Percentiles rank a stretch among this genome's conserved stretches.
Evolutionary conservation across 2,113 vertebrate species (phyloP).

Genomic region (Mola mola): DNA sequence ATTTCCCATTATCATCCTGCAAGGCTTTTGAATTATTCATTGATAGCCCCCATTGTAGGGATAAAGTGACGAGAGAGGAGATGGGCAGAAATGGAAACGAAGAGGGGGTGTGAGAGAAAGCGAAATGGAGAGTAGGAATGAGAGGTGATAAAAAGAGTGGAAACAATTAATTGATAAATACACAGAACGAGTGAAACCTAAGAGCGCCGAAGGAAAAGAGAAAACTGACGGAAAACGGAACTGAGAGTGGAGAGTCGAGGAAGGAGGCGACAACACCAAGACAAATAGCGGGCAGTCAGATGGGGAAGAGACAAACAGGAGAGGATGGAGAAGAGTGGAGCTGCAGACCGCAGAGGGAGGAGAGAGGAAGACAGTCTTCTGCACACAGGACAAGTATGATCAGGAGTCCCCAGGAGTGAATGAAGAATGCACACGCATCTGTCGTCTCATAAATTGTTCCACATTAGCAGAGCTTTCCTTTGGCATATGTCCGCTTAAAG

Average conservation of each 20-base stretch:
- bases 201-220: constrained; percentile 14
- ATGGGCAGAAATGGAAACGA: constrained; percentile 59
- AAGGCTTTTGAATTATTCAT: constrained; percentile 72
- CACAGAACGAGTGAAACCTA: too few species aligned
- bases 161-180: constrained; percentile 30
- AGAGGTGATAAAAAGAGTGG: constrained; percentile 28
- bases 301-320: constrained; percentile 5
- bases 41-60: constrained; percentile 38
- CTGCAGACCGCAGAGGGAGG: not conserved
- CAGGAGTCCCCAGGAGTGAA: constrained; percentile 45
- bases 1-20: constrained; percentile 74
- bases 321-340: constrained; percentile 9
- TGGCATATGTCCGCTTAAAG: constrained; percentile 68
- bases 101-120: constrained; percentile 31
- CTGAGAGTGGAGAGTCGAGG: not conserved
- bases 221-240: not conserved
- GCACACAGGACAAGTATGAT: constrained; percentile 41
- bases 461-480: constrained; percentile 77
- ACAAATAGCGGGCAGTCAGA: not conserved
- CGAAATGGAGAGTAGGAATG: constrained; percentile 7
- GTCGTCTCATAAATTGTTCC: constrained; percentile 72
- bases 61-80: constrained; percentile 36
- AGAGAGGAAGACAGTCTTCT: constrained; percentile 14
- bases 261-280: not conserved
- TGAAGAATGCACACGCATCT: constrained; percentile 39